Conservation (phyloP, 2,888 invertebrate species). For the Adineta ricciae region DNA sequence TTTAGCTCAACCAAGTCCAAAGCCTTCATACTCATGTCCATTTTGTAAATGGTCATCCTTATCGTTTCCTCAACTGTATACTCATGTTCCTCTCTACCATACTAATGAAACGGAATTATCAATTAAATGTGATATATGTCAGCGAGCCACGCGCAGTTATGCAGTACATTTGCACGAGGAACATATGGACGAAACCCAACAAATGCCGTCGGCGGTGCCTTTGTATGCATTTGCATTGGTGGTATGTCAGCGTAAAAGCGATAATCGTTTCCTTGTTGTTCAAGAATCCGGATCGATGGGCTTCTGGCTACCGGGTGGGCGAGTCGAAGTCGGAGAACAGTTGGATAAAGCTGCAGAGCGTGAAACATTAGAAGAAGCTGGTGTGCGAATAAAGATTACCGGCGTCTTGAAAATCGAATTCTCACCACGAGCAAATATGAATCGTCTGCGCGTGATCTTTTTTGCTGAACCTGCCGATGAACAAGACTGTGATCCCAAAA, state of each 20-base stretch:
- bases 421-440: background rate
- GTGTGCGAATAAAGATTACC: background rate
- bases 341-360: background rate
- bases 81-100: background rate
- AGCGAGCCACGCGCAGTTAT: background rate
- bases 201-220: background rate
- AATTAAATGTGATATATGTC: background rate
- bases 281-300: background rate
- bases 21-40: background rate
- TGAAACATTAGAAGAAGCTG: slow-evolving; percentile 4
- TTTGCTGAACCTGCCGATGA: background rate
- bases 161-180: background rate
- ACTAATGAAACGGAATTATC: background rate
- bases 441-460: background rate
- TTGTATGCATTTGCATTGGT: background rate
- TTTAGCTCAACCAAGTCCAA: background rate
- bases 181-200: background rate
- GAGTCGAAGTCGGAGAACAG: background rate
- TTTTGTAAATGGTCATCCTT: background rate
- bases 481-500: background rate
- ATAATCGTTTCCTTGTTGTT: background rate
- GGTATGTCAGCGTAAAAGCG: background rate
- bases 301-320: background rate
- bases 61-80: background rate
- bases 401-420: background rate